Evolutionary conservation across 2,888 invertebrate species (phyloP), one percentile per base, ranked within the genome.

Genomic region (Julus scandinavius): DNA sequence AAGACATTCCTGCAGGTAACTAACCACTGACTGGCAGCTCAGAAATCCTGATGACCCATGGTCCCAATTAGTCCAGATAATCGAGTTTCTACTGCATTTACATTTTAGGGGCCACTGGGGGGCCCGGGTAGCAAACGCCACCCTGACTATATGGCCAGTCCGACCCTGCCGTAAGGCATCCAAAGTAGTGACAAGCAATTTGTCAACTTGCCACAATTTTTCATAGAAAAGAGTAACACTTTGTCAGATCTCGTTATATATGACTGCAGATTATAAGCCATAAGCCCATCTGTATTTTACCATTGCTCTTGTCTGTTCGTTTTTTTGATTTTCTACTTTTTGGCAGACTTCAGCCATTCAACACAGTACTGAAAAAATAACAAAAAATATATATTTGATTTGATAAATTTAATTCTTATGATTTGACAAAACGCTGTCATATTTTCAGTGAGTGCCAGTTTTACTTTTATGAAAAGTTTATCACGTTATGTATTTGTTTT

Each of bases 121-220:
- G n/a, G n/a, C n/a, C n/a, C n/a, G n/a, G n/a, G n/a, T n/a, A n/a
- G n/a, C n/a, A n/a, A n/a, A n/a, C n/a, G n/a, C n/a, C n/a, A n/a
- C n/a, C n/a, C n/a, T n/a, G n/a, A n/a, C n/a, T n/a, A n/a, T n/a
- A n/a, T n/a, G n/a, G n/a, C n/a, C n/a, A n/a, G n/a, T n/a, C n/a
- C n/a, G n/a, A n/a, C n/a, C n/a, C n/a, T n/a, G n/a, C n/a, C n/a
- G 63, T n/a, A 63, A 63, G 63, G 63, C 63, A 63, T n/a, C 20
- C 63, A 63, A 63, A 63, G 63, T 63, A n/a, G 63, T 63, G 63
- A 63, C 63, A 63, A 63, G 63, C 63, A 63, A 63, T 63, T 63
- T 63, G 63, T 63, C 63, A 63, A 63, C 63, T 63, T 63, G 17
- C 63, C 2, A n/a, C 63, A 63, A 63, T 63, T 63, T 63, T 63